Percentiles rank a stretch among this genome's conserved stretches.
Evolutionary conservation across 2,888 invertebrate species (phyloP).

Genomic region (Acanthosepion pharaonis): DNA sequence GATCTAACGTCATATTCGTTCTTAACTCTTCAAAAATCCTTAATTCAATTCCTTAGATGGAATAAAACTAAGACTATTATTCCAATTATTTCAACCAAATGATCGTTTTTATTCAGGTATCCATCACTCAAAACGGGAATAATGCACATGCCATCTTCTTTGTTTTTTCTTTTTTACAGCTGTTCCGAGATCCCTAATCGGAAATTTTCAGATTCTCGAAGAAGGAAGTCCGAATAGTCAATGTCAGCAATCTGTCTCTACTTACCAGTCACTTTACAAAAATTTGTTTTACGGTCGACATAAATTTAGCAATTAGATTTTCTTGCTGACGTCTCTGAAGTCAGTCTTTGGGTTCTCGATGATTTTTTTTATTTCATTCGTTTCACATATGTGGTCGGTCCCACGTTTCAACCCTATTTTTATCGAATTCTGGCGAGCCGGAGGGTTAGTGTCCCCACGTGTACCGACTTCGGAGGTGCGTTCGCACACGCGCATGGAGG

Average conservation of each 20-base stretch:
- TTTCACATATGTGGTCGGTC: background rate
- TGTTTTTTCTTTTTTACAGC: background rate
- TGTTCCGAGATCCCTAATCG: background rate
- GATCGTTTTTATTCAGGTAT: background rate
- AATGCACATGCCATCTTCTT: background rate
- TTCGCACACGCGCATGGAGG: background rate
- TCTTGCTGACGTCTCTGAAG: background rate
- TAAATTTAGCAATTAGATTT: slow-evolving; percentile 20
- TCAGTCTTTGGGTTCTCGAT: background rate
- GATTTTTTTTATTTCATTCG: background rate
- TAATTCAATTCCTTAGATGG: background rate
- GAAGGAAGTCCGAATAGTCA: background rate
- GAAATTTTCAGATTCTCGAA: background rate
- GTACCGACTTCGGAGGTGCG: background rate
- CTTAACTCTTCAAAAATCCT: background rate
- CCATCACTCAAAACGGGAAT: background rate
- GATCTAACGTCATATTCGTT: background rate
- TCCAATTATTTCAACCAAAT: background rate
- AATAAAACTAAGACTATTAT: background rate
- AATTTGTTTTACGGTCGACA: background rate
- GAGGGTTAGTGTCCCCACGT: background rate
- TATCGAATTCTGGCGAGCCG: background rate
- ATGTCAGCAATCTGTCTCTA: background rate
- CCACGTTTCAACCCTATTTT: background rate
- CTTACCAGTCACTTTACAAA: background rate